phyloP scores from a whole-genome alignment of 1,140 invertebrate genomes.

The Daktulosphaira vitifoliae region DNA sequence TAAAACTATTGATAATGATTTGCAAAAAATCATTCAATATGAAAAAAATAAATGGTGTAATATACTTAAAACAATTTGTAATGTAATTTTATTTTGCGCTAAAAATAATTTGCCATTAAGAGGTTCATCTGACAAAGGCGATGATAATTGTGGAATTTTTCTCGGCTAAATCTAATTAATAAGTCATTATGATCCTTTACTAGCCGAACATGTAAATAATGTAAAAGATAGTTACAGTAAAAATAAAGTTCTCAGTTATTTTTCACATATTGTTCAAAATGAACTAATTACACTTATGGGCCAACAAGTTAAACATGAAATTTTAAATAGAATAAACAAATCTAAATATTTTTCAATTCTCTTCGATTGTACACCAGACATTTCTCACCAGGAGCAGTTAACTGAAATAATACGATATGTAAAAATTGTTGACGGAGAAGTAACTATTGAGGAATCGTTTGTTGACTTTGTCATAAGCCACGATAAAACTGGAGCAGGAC shows the following conservation, averaged over 20 bases:
- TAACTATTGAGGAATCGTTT: not conserved
- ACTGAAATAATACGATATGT: not conserved
- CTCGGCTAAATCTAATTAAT: not conserved
- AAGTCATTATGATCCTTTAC: slow-evolving; percentile 1
- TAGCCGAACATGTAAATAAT: slow-evolving; percentile 1
- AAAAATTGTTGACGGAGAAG: not conserved
- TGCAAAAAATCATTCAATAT: not conserved
- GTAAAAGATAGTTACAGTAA: not conserved
- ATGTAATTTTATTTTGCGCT: not conserved
- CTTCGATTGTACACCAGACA: too few species aligned
- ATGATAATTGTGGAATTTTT: slow-evolving; percentile 1
- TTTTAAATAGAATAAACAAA: slow-evolving; percentile 10
- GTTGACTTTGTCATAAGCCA: not conserved
- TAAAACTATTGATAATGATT: slow-evolving; percentile 11
- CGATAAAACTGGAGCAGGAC: not conserved
- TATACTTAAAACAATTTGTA: slow-evolving; percentile 5
- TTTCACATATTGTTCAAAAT: slow-evolving; percentile 8
- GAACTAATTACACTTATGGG: slow-evolving; percentile 1
- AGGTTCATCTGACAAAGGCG: slow-evolving; percentile 1
- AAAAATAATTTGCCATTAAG: not conserved
- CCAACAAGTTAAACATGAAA: slow-evolving; percentile 4
- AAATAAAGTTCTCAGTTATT: slow-evolving; percentile 2
- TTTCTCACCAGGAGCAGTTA: not conserved
- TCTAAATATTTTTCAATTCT: slow-evolving; percentile 10
- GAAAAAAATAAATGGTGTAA: not conserved